Base-by-base conservation (phyloP, 2,888 invertebrate genomes). In the Rugalucina vietnamica region DNA sequence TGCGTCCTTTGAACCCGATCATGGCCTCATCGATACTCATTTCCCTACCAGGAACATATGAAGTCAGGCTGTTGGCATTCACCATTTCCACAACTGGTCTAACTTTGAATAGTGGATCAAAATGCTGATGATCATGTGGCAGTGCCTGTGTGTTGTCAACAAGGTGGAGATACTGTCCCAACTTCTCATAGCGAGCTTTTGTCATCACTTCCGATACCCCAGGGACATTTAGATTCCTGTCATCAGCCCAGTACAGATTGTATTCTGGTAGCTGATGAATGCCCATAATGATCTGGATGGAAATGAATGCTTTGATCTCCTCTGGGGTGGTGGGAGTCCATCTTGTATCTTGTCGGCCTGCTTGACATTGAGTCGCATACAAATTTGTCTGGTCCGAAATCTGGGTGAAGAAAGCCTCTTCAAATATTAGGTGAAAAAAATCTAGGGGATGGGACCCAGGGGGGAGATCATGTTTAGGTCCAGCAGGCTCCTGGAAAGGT, bases 1-100 rank as follows among this genome's bases (percentile, higher is more conserved):
- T 24, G 18, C 79, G 72, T 4, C 84, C 84, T 71, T 86, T 86
- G 36, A 81, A 86, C 4, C 77, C 83, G 21, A 85, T 73, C 79
- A 85, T 88, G 34, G 43, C n/a, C n/a, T 84, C 79, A 50, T 86
- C 84, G 14, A 81, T 65, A 2, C 72, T 78, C 0, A 79, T 2
- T 14, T 86, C 80, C 29, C 80, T 29, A 0, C 49, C 73, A 1
- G 82, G 27, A 12, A 65, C 49, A 71, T 69, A 87, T 12, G n/a
- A 14, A 12, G 18, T 27, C 1, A 43, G 29, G 73, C 14, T 43
- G 1, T 29, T 75, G 12, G 21, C 24, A 5, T 43, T 27, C 1
- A 81, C 36, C n/a, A 75, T 21, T 57, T 83, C 79, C 24, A 80
- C 71, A 18, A 80, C 24, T 0, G 70, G 54, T 49, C 76, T 29